A percentile compares a stretch with the other conserved stretches of the same genome.
These are phyloP conservation scores for Habroteleia sp. DNA, from an alignment of 2,888 invertebrate species.

Conservation along the genomic window DNA sequence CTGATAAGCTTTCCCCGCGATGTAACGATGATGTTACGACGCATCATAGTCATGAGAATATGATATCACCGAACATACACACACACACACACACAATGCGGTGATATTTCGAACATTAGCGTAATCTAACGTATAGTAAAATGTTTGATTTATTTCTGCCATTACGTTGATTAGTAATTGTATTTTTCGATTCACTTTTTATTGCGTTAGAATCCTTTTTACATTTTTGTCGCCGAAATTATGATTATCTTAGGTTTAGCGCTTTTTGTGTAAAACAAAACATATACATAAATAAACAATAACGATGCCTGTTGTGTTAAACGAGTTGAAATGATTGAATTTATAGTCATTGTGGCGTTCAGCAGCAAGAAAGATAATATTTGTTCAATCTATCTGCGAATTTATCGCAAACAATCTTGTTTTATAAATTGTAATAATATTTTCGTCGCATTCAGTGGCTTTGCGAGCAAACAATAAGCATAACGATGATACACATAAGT, in stretches of 20 bases:
- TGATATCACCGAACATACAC: slow-evolving; percentile 34
- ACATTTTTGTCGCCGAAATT: too few relatives aligned
- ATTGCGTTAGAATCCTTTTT: background rate
- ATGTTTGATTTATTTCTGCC: slow-evolving; percentile 29
- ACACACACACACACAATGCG: slow-evolving; percentile 30
- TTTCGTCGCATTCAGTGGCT: slow-evolving; percentile 13
- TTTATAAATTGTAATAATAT: slow-evolving; percentile 40
- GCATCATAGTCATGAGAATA: slow-evolving; percentile 37
- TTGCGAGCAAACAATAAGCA: slow-evolving; percentile 3
- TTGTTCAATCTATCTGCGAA: slow-evolving; percentile 18
- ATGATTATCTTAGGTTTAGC: too few relatives aligned
- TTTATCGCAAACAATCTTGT: slow-evolving; percentile 28
- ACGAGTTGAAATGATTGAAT: too few relatives aligned
- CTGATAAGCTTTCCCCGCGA: slow-evolving; percentile 52
- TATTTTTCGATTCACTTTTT: slow-evolving; percentile 13
- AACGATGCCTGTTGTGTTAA: too few relatives aligned
- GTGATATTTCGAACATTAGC: slow-evolving; percentile 28
- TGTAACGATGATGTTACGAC: slow-evolving; percentile 42
- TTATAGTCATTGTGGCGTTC: too few relatives aligned
- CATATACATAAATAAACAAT: too few relatives aligned
- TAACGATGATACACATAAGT: background rate
- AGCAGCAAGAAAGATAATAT: slow-evolving; percentile 16
- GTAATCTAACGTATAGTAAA: slow-evolving; percentile 17
- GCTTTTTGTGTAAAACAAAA: too few relatives aligned
- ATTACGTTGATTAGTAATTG: slow-evolving; percentile 23